phyloP scores from a whole-genome alignment of 2,113 vertebrate genomes.

The Etia nguti region DNA sequence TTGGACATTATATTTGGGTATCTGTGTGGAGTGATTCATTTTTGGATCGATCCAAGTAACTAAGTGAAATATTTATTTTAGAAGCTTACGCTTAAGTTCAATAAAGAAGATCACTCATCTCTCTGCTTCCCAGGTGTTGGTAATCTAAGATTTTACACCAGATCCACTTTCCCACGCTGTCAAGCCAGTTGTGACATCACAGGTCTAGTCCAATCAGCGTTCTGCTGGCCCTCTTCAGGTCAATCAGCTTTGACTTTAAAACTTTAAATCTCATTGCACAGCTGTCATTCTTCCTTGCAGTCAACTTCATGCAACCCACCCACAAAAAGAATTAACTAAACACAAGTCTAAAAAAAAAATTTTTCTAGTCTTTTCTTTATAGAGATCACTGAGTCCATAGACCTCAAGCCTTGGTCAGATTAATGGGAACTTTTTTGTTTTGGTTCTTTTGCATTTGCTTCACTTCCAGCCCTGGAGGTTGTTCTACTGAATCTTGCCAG shows the following conservation, averaged over 20 bases:
- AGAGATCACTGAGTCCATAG: background rate
- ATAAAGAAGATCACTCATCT: too few relatives aligned
- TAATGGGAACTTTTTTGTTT: background rate
- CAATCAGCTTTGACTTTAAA: background rate
- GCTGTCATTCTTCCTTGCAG: background rate
- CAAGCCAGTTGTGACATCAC: background rate
- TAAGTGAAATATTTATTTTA: too few relatives aligned
- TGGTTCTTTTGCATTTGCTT: background rate
- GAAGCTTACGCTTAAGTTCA: too few relatives aligned
- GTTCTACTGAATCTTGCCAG: background rate
- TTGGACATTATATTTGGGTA: too few relatives aligned
- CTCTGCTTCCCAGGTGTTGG: background rate
- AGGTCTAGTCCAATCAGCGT: background rate
- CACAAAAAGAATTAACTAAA: background rate
- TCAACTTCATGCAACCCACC: background rate
- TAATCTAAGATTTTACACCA: background rate
- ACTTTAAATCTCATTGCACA: background rate
- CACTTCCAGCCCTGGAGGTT: background rate
- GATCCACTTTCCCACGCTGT: background rate
- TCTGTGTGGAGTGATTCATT: too few relatives aligned
- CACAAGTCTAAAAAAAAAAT: background rate
- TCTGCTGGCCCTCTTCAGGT: background rate
- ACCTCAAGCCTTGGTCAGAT: background rate
- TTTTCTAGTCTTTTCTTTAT: fast-evolving
- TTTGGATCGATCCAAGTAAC: too few relatives aligned